These are phyloP conservation scores for Coecobrya sp. DNA, from an alignment of 2,888 invertebrate species.

Conservation along the genomic window DNA sequence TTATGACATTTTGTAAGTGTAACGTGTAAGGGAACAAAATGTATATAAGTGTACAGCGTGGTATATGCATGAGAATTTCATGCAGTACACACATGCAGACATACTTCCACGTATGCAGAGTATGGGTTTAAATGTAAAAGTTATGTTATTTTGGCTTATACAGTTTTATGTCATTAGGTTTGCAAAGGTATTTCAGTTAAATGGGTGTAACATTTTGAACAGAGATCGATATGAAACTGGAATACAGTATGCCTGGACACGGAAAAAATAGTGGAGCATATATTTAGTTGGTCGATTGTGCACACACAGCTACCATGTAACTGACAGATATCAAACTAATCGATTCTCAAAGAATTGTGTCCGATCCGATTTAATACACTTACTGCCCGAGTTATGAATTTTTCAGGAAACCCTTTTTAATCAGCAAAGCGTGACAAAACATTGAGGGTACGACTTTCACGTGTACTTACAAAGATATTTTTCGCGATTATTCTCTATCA, in stretches of 20 bases:
- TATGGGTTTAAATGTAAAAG: background rate
- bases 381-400: background rate
- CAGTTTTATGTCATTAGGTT: conserved; percentile 43
- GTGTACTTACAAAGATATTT: no score
- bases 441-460: background rate
- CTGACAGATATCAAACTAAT: conserved; percentile 33
- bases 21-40: background rate
- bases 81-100: background rate
- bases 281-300: background rate
- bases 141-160: background rate
- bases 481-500: no score
- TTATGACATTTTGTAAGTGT: background rate
- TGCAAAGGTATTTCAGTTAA: conserved; percentile 12
- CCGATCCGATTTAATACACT: background rate
- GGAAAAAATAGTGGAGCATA: background rate
- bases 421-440: background rate
- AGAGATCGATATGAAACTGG: conserved; percentile 32
- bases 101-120: conserved; percentile 1
- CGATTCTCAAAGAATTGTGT: conserved; percentile 10
- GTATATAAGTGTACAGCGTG: background rate
- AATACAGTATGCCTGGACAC: background rate
- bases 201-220: conserved; percentile 44
- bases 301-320: background rate
- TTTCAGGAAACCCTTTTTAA: background rate
- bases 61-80: background rate